A percentile compares a stretch with the other conserved stretches of the same genome.
These are phyloP conservation scores for Sarcophaga carnaria DNA, from an alignment of 2,888 invertebrate genomes.

Conservation along the genomic window DNA sequence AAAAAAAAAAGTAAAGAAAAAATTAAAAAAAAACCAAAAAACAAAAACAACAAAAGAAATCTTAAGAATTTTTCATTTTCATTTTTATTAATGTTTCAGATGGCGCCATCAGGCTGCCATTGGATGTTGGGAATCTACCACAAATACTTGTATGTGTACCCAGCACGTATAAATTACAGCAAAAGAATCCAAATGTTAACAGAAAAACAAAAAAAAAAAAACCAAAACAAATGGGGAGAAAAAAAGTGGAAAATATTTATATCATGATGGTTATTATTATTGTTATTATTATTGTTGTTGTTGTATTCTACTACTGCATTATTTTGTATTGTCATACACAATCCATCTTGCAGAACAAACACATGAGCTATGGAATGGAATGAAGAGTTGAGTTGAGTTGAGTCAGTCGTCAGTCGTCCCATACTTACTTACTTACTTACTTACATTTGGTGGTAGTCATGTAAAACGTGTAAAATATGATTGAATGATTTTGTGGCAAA, in stretches of 20 bases:
- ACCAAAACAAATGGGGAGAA: not conserved
- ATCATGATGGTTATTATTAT: constrained; percentile 47
- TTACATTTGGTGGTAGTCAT: constrained; percentile 23
- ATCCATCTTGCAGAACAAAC: not conserved
- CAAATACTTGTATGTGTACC: not conserved
- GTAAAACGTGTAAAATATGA: constrained; percentile 60
- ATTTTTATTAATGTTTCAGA: constrained; percentile 58
- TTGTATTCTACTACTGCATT: constrained; percentile 52
- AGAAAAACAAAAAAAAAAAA: not conserved
- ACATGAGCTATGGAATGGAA: not conserved
- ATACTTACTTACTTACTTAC: not conserved
- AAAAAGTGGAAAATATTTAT: constrained; percentile 7
- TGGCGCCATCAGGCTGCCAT: constrained; percentile 64
- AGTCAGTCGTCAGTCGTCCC: not conserved
- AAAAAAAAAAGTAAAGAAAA: constrained; percentile 12
- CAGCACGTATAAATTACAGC: constrained; percentile 60
- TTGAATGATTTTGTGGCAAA: constrained; percentile 57
- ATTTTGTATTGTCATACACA: constrained; percentile 62
- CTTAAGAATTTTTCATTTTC: constrained; percentile 48
- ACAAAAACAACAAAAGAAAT: too few species aligned
- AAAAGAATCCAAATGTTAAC: not conserved
- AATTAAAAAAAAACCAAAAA: not conserved
- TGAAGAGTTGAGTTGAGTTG: not conserved
- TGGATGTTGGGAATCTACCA: constrained; percentile 15
- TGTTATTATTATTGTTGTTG: not conserved